Evolutionary conservation across 2,113 vertebrate species (phyloP), one percentile per base, ranked within the genome.

Genomic region (Apteryx owenii): DNA sequence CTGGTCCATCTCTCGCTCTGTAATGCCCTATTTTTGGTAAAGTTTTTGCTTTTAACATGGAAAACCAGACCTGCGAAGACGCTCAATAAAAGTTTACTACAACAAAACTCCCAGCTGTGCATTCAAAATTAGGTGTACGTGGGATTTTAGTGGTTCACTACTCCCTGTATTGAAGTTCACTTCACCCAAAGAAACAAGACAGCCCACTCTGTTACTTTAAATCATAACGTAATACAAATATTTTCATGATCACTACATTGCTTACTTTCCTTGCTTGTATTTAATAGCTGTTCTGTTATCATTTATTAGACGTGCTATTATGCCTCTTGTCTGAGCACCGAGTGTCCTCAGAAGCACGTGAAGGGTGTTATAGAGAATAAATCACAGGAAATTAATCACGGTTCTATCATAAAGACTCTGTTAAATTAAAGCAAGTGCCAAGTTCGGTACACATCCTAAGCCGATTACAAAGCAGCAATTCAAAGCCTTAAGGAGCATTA

Each of bases 211-310:
- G 7, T 12, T 17, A 17, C 56, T 7, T 10, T 4, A 50, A 60
- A 33, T 28, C 19, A 1, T 2, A 5, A 16, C 5, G 21, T 10
- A 5, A 6, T 1, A 7, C 21, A 9, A 31, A 31, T 2, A 4
- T 3, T 42, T 46, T 15, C 56, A 1, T 2, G 20, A 19, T 38
- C 61, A 0, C 70, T 26, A 7, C 1, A 3, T 12, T 10, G 53
- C 51, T 20, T 46, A 3, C 31, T 14, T 23, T 46, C 33, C 11
- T 38, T 12, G 44, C 60, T 20, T 9, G 4, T 8, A 22, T 18
- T 2, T 7, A n/a, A 44, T 8, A 20, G 44, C 48, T 13, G 4
- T 22, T 54, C 68, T 8, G 18, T 60, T 46, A 5, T 6, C 7
- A 3, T 3, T 25, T 10, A 23, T 10, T 2, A 25, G 28, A 5